A percentile compares a stretch with the other conserved stretches of the same genome.
Evolutionary conservation across 2,888 invertebrate genomes (phyloP).

Genomic region (Pocota personata): DNA sequence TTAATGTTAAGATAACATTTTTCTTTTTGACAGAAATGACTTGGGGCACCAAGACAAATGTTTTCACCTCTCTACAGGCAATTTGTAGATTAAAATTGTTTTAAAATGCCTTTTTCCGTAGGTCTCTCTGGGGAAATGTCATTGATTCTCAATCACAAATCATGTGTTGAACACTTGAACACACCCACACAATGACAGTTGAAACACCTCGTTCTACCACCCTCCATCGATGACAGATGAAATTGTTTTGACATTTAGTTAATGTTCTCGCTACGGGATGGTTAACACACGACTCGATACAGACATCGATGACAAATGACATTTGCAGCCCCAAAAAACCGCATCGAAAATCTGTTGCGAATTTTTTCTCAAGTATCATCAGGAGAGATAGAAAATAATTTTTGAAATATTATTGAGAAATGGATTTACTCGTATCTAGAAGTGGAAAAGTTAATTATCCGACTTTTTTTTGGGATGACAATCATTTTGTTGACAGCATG

Average conservation of each 20-base stretch:
- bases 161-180: constrained; percentile 48
- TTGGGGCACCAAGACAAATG: constrained; percentile 23
- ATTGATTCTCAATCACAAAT: constrained; percentile 60
- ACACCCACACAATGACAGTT: constrained; percentile 34
- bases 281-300: background rate
- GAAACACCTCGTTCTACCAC: background rate
- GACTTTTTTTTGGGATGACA: constrained; percentile 45
- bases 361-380: constrained; percentile 23
- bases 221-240: constrained; percentile 33
- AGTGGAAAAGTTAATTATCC: constrained; percentile 70
- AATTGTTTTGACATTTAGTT: constrained; percentile 72
- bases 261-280: constrained; percentile 48
- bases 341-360: constrained; percentile 30
- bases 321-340: constrained; percentile 13
- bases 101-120: constrained; percentile 40
- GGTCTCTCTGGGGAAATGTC: constrained; percentile 56
- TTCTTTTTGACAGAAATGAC: constrained; percentile 56
- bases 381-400: background rate
- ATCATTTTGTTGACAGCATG: constrained; percentile 61
- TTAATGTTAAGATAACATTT: constrained; percentile 49
- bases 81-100: constrained; percentile 57
- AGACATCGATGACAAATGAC: constrained; percentile 67
- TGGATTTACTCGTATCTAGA: constrained; percentile 10
- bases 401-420: constrained; percentile 14
- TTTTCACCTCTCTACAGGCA: background rate